These are phyloP conservation scores for Trachelus tabidus DNA, from an alignment of 2,888 invertebrate genomes.

Conservation along the genomic window DNA sequence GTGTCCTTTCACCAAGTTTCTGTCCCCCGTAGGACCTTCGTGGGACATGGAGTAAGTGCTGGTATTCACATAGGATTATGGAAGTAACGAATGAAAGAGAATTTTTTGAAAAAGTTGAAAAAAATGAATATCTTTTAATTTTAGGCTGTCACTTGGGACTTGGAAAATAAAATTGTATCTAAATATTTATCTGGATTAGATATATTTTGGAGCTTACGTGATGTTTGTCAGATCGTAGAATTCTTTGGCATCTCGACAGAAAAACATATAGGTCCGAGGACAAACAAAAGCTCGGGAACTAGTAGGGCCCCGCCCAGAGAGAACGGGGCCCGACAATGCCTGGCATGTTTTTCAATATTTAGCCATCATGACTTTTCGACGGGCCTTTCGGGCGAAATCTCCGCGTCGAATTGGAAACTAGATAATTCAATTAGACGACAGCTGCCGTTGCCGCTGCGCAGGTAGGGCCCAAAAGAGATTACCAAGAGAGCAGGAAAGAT, in stretches of 20 bases:
- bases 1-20: not conserved
- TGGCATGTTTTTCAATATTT: slow-evolving; percentile 66
- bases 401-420: slow-evolving; percentile 65
- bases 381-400: slow-evolving; percentile 59
- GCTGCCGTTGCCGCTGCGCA: slow-evolving; percentile 48
- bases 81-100: no score
- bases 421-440: slow-evolving; percentile 66
- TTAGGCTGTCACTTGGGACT: no score
- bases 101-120: no score
- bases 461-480: slow-evolving; percentile 16
- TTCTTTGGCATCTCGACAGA: no score
- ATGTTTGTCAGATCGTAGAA: no score
- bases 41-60: no score
- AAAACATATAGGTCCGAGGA: slow-evolving; percentile 1
- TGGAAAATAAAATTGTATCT: no score
- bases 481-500: slow-evolving; percentile 5
- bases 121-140: no score
- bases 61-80: no score
- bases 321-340: slow-evolving; percentile 57
- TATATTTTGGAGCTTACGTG: no score
- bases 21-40: no score
- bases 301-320: slow-evolving; percentile 39
- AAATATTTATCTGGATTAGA: no score
- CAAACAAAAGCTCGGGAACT: slow-evolving; percentile 41
- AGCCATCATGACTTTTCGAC: slow-evolving; percentile 65